Evolutionary conservation across 2,113 vertebrate species (phyloP).

Genomic region (Tetraodon nigroviridis): DNA sequence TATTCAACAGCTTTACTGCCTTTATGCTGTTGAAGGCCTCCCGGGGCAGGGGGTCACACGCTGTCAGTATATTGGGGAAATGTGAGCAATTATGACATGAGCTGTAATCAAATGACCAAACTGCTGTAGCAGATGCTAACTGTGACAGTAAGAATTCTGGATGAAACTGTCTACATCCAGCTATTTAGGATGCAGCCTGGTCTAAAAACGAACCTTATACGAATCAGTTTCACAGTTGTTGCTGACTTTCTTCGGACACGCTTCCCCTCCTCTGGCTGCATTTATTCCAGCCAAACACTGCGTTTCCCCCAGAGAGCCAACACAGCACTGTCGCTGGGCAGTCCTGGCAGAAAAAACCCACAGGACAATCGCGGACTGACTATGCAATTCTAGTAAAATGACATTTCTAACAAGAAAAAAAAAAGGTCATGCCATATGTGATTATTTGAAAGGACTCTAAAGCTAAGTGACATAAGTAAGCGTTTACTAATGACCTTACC

Average conservation of each 20-base stretch:
- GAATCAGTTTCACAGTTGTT: slow-evolving; percentile 76
- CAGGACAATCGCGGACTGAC: slow-evolving; percentile 8
- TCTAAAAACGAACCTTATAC: slow-evolving; percentile 78
- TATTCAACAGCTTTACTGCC: slow-evolving; percentile 37
- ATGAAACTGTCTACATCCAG: background rate
- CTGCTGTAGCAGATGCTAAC: no score
- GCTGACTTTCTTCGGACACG: slow-evolving; percentile 69
- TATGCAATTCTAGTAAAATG: background rate
- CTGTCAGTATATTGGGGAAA: no score
- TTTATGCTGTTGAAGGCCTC: no score
- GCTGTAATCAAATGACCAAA: no score
- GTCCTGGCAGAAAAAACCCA: slow-evolving; percentile 72
- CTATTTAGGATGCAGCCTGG: slow-evolving; percentile 16
- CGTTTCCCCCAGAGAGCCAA: slow-evolving; percentile 78
- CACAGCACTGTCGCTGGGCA: slow-evolving; percentile 86
- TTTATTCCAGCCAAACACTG: slow-evolving; percentile 82
- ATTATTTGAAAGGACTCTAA: slow-evolving; percentile 5
- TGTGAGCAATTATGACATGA: no score
- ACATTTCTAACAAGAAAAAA: slow-evolving; percentile 5
- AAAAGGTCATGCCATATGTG: background rate
- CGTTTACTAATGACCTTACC: slow-evolving; percentile 69
- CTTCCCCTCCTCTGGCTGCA: slow-evolving; percentile 78
- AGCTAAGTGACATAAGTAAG: background rate
- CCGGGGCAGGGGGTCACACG: no score
- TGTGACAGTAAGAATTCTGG: no score